phyloP scores from a whole-genome alignment of 2,113 vertebrate genomes.

The Elachura formosa region DNA sequence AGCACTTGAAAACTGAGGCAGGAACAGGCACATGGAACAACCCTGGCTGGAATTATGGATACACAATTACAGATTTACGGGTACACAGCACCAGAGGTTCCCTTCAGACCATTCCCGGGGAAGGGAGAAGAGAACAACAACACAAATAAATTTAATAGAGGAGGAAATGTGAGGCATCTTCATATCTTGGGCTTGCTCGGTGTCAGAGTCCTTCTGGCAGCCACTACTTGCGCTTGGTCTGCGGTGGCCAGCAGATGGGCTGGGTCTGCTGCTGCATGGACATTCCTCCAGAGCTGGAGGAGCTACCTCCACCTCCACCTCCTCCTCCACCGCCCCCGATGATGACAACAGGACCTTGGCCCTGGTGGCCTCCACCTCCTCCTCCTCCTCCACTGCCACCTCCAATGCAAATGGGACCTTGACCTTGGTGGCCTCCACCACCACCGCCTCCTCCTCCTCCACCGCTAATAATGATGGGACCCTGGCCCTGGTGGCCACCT shows the following conservation, averaged over 20 bases:
- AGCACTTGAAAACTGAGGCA: not conserved
- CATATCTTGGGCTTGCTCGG: not conserved
- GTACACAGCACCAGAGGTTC: not conserved
- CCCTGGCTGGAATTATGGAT: not conserved
- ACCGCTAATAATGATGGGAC: accelerated
- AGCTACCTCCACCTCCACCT: not conserved
- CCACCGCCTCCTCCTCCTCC: not conserved
- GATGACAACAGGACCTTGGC: not conserved
- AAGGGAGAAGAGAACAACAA: not conserved
- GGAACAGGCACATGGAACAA: not conserved
- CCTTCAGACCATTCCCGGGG: not conserved
- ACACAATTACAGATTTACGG: accelerated
- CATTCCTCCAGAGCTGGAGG: not conserved
- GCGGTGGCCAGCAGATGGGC: not conserved
- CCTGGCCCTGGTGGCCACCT: not conserved
- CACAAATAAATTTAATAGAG: not conserved
- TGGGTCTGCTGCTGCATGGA: slow-evolving; percentile 38
- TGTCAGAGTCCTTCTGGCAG: not conserved
- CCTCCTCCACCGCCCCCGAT: not conserved
- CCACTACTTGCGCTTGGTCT: slow-evolving; percentile 15
- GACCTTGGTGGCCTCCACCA: accelerated
- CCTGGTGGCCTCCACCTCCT: not conserved
- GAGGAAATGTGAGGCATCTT: not conserved
- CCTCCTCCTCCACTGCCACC: not conserved
- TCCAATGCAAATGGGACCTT: not conserved